Base-by-base conservation (phyloP, 2,113 vertebrate species). In the Perca schrenkii region DNA sequence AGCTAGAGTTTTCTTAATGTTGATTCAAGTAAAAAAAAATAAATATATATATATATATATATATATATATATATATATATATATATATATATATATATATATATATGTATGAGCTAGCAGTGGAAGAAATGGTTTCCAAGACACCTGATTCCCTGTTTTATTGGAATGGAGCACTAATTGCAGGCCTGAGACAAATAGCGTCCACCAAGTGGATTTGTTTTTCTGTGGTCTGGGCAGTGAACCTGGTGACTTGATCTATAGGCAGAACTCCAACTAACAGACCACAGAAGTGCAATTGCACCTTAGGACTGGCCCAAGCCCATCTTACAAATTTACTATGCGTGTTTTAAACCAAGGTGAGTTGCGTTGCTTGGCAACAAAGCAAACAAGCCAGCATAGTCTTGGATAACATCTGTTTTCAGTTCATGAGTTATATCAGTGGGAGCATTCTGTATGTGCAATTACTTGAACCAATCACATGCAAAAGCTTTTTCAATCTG, bases 381-480 rank as follows among this genome's bases (percentile, higher is more conserved):
- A 75, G 80, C 80, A 86, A 89, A 89, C 83, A 88, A 84, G 65
- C 80, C 28, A 25, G 72, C 63, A 69, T 79, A 82, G 28, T 87
- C 80, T 79, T 83, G 60, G 87, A 86, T 83, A 86, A 86, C 87
- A 85, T 90, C 86, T 92, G 85, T 89, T 92, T 92, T 91, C 87
- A 83, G 83, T 88, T 90, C 79, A 79, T 84, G 65, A 90, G 91
- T 92, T 91, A 57, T 77, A 78, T 92, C 90, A 89, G 74, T 63
- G 69, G 73, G 77, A 70, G 47, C 74, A 47, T 88, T 92, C 69
- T 82, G 74, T 69, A 83, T 84, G 80, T 61, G 77, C 85, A 93
- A 92, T 94, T 91, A 91, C 92, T 90, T 67, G 78, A 90, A 84
- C 91, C 82, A 92, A 93, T 94, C 86, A 77, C 79, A 91, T 85